Conservation (phyloP, 2,888 invertebrate species). For the Drosophila kuntzei region DNA sequence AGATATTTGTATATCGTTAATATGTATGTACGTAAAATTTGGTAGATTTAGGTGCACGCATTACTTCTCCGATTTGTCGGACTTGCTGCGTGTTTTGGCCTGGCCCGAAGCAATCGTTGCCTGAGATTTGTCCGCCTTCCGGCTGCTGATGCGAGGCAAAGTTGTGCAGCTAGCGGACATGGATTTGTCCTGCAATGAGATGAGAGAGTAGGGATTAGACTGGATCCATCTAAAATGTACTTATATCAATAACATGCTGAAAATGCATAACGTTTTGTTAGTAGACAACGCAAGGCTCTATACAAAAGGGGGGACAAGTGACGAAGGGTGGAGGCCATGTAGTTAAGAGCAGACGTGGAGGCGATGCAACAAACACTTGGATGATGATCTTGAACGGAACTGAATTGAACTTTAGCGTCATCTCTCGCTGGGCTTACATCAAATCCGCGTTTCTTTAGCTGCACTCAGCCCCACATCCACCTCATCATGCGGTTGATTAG, state of each 20-base stretch:
- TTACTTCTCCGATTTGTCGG: slow-evolving; percentile 77
- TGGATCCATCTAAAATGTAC: background rate
- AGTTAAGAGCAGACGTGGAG: slow-evolving; percentile 51
- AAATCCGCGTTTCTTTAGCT: slow-evolving; percentile 69
- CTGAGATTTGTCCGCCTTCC: slow-evolving; percentile 83
- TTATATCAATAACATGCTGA: slow-evolving; percentile 56
- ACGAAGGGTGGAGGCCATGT: slow-evolving; percentile 37
- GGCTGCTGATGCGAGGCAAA: slow-evolving; percentile 83
- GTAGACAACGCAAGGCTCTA: slow-evolving; percentile 65
- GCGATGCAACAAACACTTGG: slow-evolving; percentile 49
- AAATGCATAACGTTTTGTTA: slow-evolving; percentile 58
- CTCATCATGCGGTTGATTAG: slow-evolving; percentile 43
- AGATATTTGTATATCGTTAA: slow-evolving; percentile 4
- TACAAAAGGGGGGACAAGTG: slow-evolving; percentile 53
- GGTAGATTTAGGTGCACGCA: slow-evolving; percentile 23
- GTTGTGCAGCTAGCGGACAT: slow-evolving; percentile 85
- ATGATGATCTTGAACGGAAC: slow-evolving; percentile 54
- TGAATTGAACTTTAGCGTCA: slow-evolving; percentile 16
- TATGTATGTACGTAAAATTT: slow-evolving; percentile 26
- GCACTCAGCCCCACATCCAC: slow-evolving; percentile 44
- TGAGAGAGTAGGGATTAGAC: slow-evolving; percentile 11
- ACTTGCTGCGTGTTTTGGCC: slow-evolving; percentile 75
- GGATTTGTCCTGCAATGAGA: slow-evolving; percentile 83
- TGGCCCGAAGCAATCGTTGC: slow-evolving; percentile 44
- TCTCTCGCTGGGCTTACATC: slow-evolving; percentile 64